A percentile compares a stretch with the other conserved stretches of the same genome.
phyloP scores from a whole-genome alignment of 2,888 invertebrate genomes.

The Hyles lineata region DNA sequence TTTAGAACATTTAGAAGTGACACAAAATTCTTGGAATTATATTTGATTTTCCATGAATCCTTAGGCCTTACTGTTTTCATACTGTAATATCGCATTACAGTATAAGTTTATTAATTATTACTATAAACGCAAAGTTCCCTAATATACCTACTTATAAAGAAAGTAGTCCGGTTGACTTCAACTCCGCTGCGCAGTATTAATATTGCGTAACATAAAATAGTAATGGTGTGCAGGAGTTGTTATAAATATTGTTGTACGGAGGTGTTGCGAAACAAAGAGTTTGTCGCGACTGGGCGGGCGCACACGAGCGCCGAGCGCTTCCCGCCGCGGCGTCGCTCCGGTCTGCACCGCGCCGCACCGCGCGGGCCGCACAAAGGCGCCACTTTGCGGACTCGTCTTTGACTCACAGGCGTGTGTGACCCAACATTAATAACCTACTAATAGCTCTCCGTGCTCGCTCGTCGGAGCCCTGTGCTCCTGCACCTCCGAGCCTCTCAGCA shows the following conservation, averaged over 20 bases:
- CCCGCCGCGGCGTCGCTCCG: conserved; percentile 46
- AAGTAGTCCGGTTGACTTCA: too few relatives aligned
- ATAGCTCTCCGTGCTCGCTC: conserved; percentile 52
- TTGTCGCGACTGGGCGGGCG: conserved; percentile 61
- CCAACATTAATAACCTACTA: conserved; percentile 79
- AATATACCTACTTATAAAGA: too few relatives aligned
- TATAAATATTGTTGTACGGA: conserved; percentile 49
- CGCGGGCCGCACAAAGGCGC: conserved; percentile 71
- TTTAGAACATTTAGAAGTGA: too few relatives aligned
- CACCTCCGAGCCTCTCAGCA: neutral
- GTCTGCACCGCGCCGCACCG: conserved; percentile 40
- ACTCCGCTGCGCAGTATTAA: neutral
- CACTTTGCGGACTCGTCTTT: conserved; percentile 79
- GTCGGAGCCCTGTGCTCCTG: neutral
- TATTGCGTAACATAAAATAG: neutral
- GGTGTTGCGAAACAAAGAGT: conserved; percentile 74
- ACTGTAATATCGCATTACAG: too few relatives aligned
- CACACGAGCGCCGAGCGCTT: conserved; percentile 59
- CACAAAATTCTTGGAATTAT: too few relatives aligned
- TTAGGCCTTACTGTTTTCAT: too few relatives aligned
- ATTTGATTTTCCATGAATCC: too few relatives aligned
- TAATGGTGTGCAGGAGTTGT: neutral
- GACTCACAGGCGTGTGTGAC: conserved; percentile 71
- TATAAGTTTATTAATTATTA: too few relatives aligned
- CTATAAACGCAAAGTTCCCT: too few relatives aligned